These are phyloP conservation scores for Girardinus metallicus DNA, from an alignment of 2,797 vertebrate genomes.

Conservation along the genomic window DNA sequence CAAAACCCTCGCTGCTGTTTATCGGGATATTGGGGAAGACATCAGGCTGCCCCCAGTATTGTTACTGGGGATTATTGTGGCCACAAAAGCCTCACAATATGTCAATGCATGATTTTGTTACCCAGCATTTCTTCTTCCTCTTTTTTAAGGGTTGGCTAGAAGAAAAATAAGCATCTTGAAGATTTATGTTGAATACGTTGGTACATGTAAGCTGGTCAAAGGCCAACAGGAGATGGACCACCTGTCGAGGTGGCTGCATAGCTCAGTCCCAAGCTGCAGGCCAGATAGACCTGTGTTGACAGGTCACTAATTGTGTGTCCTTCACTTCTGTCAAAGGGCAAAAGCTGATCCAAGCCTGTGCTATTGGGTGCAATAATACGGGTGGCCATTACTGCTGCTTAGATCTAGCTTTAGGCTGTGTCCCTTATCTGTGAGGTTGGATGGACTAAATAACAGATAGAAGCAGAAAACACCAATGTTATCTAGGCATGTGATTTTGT, in stretches of 20 bases:
- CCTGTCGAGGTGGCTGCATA: slow-evolving; percentile 36
- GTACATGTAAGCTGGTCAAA: slow-evolving; percentile 46
- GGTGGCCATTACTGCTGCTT: slow-evolving; percentile 39
- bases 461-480: slow-evolving; percentile 22
- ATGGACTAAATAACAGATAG: slow-evolving; percentile 16
- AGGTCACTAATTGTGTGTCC: slow-evolving; percentile 52
- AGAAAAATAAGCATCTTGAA: slow-evolving; percentile 59
- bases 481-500: slow-evolving; percentile 31
- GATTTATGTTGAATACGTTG: slow-evolving; percentile 50
- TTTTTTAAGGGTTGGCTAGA: slow-evolving; percentile 44
- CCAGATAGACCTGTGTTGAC: slow-evolving; percentile 61
- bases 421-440: slow-evolving; percentile 49
- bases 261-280: slow-evolving; percentile 35
- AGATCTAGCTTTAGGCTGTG: slow-evolving; percentile 47
- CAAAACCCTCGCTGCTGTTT: slow-evolving; percentile 38
- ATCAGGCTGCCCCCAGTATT: slow-evolving; percentile 19
- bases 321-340: slow-evolving; percentile 50
- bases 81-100: slow-evolving; percentile 43
- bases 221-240: slow-evolving; percentile 56
- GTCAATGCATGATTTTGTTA: slow-evolving; percentile 36
- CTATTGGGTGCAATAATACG: slow-evolving; percentile 51
- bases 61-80: slow-evolving; percentile 42
- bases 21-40: slow-evolving; percentile 16
- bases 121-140: slow-evolving; percentile 34
- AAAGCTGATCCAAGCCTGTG: slow-evolving; percentile 43